Base-by-base conservation (phyloP, 2,888 invertebrate genomes). In the Criorhina ranunculi region DNA sequence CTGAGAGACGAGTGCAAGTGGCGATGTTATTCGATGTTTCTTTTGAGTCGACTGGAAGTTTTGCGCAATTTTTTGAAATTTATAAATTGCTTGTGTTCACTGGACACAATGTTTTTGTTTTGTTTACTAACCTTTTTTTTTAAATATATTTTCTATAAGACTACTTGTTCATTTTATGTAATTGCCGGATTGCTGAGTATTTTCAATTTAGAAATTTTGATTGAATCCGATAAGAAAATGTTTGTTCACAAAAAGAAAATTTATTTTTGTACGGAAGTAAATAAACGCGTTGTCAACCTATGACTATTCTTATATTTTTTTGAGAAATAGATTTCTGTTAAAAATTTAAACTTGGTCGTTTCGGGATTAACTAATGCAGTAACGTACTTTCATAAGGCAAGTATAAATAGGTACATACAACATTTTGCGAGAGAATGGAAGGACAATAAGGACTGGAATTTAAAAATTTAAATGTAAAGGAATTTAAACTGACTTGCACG, bases 21-120 rank as follows among this genome's bases (percentile, higher is more conserved):
- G 66, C 44, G 19, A 55, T 73, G 9, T 51, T 11, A 29, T 12
- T 42, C 31, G 4, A 24, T 15, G 6, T 59, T 12, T 69, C 9
- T 29, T 19, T n/a, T 42, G 29, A 8, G 19, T 0, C 3, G 9
- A 35, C 24, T 51, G 37, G 51, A 44, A 19, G 29, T 6, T 8
- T 33, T 31, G 67, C 53, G 15, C 53, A 42, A 4, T 42, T 51
- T 64, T 19, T n/a, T 1, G 4, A 1, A 31, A 15, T 44, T 24
- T 33, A 19, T 2, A 9, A 7, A 5, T 5, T 12, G 60, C 3
- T n/a, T n/a, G 3, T 24, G 64, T 64, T 64, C 64, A 64, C 1
- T 33, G 5, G 11, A 44, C 1, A 8, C 15, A 44, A 17, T 44
- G 17, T 42, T 42, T 19, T 8, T 11, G 19, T 12, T 6, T 12